phyloP scores from a whole-genome alignment of 1,140 invertebrate genomes.

The Pseudomyrmex dendroicus region DNA sequence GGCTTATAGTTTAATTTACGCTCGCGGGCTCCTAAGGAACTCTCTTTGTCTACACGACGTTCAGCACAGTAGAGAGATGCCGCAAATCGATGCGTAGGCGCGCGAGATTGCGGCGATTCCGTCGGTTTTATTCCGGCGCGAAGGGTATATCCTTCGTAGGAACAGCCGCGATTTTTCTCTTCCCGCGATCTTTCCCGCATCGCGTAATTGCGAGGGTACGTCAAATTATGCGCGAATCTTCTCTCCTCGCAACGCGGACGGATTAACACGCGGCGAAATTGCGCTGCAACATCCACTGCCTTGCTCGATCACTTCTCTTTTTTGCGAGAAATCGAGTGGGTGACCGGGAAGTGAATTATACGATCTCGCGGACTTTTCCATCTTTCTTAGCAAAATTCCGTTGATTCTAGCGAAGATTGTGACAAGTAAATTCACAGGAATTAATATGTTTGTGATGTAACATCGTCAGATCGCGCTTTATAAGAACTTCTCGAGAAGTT shows the following conservation, averaged over 20 bases:
- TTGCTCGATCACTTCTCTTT: constrained; percentile 12
- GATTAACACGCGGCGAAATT: constrained; percentile 26
- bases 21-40: constrained; percentile 34
- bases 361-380: no score
- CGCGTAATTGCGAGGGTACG: constrained; percentile 49
- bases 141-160: background rate
- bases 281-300: background rate
- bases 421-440: background rate
- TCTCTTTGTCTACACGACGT: constrained; percentile 44
- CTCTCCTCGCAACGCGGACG: constrained; percentile 1
- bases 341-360: background rate
- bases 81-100: constrained; percentile 43
- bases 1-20: constrained; percentile 52
- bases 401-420: background rate
- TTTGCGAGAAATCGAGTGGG: background rate
- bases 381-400: background rate
- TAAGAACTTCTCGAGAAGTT: background rate
- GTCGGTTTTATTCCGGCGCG: constrained; percentile 32
- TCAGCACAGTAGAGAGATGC: constrained; percentile 45
- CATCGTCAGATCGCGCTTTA: no score
- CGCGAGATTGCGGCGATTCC: constrained; percentile 52
- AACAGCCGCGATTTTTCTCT: background rate
- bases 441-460: no score
- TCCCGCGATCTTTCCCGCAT: constrained; percentile 29
- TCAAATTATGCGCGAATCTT: constrained; percentile 53